phyloP scores from a whole-genome alignment of 1,140 invertebrate species.

The Drosophila sechellia region DNA sequence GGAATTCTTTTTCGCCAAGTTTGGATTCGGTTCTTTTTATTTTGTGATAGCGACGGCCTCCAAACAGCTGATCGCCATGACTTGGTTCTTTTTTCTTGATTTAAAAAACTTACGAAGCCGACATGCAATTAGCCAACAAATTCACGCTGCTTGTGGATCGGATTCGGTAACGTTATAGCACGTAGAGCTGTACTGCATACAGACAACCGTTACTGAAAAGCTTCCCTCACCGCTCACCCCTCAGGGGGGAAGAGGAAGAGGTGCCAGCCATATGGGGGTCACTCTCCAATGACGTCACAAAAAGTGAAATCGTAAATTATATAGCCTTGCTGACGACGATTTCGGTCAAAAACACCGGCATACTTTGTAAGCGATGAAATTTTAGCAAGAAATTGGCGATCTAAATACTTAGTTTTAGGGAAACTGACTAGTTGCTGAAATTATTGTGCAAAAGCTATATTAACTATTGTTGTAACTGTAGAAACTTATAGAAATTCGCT shows the following conservation, averaged over 20 bases:
- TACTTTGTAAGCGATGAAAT: background rate
- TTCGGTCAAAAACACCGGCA: background rate
- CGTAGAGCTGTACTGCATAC: constrained; percentile 5
- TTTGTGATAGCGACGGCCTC: constrained; percentile 8
- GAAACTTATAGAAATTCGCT: no score
- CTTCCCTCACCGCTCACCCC: no score
- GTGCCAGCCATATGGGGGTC: constrained; percentile 38
- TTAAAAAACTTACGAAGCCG: background rate
- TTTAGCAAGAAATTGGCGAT: background rate
- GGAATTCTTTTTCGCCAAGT: constrained; percentile 1
- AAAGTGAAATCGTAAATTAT: constrained; percentile 71
- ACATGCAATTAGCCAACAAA: constrained; percentile 8
- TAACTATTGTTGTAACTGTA: no score
- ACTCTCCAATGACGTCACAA: constrained; percentile 58
- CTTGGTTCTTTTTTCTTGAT: constrained; percentile 28
- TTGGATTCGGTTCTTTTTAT: constrained; percentile 11
- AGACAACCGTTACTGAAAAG: constrained; percentile 4
- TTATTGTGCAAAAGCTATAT: background rate
- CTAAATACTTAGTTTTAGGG: background rate
- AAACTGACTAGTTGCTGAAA: no score
- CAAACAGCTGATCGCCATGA: constrained; percentile 34
- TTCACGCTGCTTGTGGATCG: constrained; percentile 8
- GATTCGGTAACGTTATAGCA: constrained; percentile 11
- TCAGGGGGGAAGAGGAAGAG: constrained; percentile 1
- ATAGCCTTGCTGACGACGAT: constrained; percentile 5